phyloP scores from a whole-genome alignment of 2,113 vertebrate genomes.

The Typhlomys cinereus region DNA sequence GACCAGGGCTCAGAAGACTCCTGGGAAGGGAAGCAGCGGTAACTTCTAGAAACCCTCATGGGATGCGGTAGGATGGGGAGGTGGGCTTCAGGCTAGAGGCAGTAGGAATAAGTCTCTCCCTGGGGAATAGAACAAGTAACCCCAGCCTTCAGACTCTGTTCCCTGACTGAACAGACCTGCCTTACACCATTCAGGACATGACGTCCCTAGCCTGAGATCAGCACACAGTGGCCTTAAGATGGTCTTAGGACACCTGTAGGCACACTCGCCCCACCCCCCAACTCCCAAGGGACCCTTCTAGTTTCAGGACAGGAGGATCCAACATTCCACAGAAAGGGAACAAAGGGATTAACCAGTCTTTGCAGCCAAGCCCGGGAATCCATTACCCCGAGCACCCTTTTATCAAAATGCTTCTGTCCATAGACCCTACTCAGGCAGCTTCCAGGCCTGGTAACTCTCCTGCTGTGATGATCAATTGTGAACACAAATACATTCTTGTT shows the following conservation, averaged over 20 bases:
- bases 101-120: background rate
- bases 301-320: background rate
- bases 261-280: rapidly evolving
- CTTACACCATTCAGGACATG: background rate
- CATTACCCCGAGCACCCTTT: too few species aligned
- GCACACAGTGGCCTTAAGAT: background rate
- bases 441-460: too few species aligned
- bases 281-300: background rate
- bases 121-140: background rate
- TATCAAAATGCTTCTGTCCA: too few species aligned
- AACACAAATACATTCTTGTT: too few species aligned
- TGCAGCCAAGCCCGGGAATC: background rate
- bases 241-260: background rate
- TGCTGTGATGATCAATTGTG: too few species aligned
- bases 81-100: background rate
- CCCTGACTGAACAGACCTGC: background rate
- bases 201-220: background rate
- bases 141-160: background rate
- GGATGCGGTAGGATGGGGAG: background rate
- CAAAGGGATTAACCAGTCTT: background rate
- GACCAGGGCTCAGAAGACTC: background rate
- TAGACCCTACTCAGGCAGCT: too few species aligned
- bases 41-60: background rate
- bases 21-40: background rate
- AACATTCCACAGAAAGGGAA: background rate